Evolutionary conservation across 2,888 invertebrate species (phyloP).

Genomic region (Nomada goodeniana): DNA sequence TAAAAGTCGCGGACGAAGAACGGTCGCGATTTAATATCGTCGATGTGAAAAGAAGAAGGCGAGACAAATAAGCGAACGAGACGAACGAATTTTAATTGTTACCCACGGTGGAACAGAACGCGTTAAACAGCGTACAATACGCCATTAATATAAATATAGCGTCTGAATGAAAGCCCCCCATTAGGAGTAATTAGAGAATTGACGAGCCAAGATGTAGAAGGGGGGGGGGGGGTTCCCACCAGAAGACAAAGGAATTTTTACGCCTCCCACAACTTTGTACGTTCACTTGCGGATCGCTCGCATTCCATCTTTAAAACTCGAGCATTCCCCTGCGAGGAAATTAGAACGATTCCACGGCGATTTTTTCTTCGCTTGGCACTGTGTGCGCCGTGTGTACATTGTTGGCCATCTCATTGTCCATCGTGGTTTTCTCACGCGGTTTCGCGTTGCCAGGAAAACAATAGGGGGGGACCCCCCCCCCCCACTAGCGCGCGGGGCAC

Average conservation of each 20-base stretch:
- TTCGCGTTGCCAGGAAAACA: constrained; percentile 15
- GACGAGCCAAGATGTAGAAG: too few species aligned
- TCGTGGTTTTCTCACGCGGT: constrained; percentile 12
- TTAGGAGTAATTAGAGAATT: too few species aligned
- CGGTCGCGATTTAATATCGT: too few species aligned
- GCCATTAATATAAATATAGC: too few species aligned
- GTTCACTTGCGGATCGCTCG: not conserved
- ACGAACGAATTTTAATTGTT: too few species aligned
- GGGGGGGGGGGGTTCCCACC: not conserved
- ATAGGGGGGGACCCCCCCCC: not conserved
- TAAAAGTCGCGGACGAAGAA: too few species aligned
- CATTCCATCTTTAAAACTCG: constrained; percentile 4
- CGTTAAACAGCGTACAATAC: too few species aligned
- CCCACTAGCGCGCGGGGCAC: not conserved
- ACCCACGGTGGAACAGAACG: too few species aligned
- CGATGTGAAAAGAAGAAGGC: too few species aligned
- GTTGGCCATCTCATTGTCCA: constrained; percentile 9
- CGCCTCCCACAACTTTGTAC: not conserved
- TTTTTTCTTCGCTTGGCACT: not conserved
- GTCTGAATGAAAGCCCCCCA: too few species aligned
- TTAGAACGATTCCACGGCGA: constrained; percentile 9
- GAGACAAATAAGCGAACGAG: too few species aligned
- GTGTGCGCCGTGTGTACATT: not conserved
- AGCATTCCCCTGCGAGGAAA: not conserved
- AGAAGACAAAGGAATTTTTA: too few species aligned